A percentile compares a stretch with the other conserved stretches of the same genome.
phyloP scores from a whole-genome alignment of 2,113 vertebrate genomes.

The Notiomystis cincta region DNA sequence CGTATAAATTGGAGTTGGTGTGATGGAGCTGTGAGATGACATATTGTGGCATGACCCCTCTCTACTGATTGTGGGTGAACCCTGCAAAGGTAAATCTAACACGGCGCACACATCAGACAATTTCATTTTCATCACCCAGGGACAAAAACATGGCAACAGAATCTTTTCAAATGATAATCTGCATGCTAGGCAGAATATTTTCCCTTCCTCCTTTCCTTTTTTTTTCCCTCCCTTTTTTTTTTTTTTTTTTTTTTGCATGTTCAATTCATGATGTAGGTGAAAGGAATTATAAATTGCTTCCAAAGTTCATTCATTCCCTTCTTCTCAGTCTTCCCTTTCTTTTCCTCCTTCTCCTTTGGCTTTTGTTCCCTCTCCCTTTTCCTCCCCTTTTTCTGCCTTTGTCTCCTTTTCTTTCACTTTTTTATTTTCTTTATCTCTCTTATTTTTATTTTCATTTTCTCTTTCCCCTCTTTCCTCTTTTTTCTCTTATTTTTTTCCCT shows the following conservation, averaged over 20 bases:
- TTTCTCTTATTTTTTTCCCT: fast-evolving
- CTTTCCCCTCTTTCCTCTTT: neutral
- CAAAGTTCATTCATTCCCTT: constrained; percentile 45
- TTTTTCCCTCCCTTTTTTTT: neutral
- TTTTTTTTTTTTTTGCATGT: neutral
- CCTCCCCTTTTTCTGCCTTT: neutral
- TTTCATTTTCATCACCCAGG: constrained; percentile 85
- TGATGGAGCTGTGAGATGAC: constrained; percentile 80
- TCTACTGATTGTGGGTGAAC: constrained; percentile 73
- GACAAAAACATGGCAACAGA: constrained; percentile 75
- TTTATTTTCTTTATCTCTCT: neutral
- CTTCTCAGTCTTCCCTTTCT: neutral
- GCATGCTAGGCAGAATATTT: constrained; percentile 70
- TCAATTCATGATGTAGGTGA: constrained; percentile 46
- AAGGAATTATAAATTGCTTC: constrained; percentile 53
- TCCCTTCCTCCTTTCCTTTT: neutral
- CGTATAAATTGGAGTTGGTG: constrained; percentile 79
- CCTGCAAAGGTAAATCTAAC: constrained; percentile 81
- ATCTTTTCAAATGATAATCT: constrained; percentile 84
- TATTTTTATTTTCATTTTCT: neutral
- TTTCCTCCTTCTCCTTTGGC: neutral
- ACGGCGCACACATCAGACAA: constrained; percentile 78
- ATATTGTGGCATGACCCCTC: constrained; percentile 77
- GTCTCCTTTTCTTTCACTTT: neutral
- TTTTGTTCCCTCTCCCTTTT: constrained; percentile 24